Evolutionary conservation across 2,113 vertebrate species (phyloP).

Genomic region (Eulemur rufifrons): DNA sequence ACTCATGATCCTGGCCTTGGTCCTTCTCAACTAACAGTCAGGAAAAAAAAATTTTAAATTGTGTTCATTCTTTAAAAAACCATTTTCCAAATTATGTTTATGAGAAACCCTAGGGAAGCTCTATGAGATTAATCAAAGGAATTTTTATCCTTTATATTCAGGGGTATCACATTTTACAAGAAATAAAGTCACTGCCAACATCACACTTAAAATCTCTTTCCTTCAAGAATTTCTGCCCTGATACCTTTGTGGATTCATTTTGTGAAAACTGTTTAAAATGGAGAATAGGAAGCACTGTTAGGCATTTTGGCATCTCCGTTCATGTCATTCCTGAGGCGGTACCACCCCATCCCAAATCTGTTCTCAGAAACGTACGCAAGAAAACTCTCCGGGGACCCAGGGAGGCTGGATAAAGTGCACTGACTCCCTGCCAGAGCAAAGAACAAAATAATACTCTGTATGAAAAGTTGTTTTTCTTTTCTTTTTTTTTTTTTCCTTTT

Average conservation of each 20-base stretch:
- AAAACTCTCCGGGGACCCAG: not conserved
- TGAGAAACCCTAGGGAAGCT: not conserved
- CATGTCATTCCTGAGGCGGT: not conserved
- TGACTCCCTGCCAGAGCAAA: constrained; percentile 33
- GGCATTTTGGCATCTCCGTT: not conserved
- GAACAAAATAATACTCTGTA: constrained; percentile 44
- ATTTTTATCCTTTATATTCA: not conserved
- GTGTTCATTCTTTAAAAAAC: not conserved
- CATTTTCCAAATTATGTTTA: not conserved
- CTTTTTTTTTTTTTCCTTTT: not conserved
- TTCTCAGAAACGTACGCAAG: constrained; percentile 58
- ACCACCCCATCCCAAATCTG: constrained; percentile 20
- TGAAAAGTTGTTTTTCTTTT: not conserved
- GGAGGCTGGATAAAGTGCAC: constrained; percentile 15
- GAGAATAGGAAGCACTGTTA: not conserved
- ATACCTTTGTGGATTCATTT: not conserved
- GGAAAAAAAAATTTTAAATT: not conserved
- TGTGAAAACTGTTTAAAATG: not conserved
- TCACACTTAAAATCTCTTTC: not conserved
- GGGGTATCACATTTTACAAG: not conserved
- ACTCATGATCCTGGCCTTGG: not conserved
- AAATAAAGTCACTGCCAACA: not conserved
- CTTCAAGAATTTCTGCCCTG: not conserved
- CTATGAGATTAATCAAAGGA: not conserved
- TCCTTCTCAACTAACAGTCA: not conserved